phyloP scores from a whole-genome alignment of 2,113 vertebrate species.

The Panurus biarmicus region DNA sequence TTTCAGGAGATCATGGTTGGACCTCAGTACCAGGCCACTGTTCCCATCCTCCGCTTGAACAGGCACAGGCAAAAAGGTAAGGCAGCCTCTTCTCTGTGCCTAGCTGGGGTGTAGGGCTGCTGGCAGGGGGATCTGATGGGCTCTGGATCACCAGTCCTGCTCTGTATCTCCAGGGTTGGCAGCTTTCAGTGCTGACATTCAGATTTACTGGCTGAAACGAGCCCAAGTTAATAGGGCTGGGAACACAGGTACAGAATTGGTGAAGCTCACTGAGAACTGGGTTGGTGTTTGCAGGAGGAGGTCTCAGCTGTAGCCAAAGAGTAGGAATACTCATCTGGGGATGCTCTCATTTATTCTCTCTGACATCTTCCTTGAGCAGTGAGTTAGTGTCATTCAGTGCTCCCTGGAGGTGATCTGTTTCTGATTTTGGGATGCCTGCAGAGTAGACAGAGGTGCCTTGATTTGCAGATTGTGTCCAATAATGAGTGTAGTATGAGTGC shows the following conservation, averaged over 20 bases:
- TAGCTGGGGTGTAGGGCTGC: not conserved
- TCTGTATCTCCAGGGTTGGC: not conserved
- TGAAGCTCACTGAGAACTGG: not conserved
- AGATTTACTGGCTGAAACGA: not conserved
- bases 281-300: not conserved
- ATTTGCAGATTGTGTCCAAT: not conserved
- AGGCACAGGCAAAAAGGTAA: slow-evolving; percentile 80
- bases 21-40: slow-evolving; percentile 86
- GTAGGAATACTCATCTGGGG: not conserved
- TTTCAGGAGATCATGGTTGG: slow-evolving; percentile 92
- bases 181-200: not conserved
- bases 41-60: slow-evolving; percentile 75
- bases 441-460: not conserved
- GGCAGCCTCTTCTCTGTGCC: not conserved
- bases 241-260: not conserved
- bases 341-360: not conserved
- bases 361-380: not conserved
- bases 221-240: not conserved
- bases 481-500: not conserved
- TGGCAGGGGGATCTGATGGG: not conserved
- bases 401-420: not conserved
- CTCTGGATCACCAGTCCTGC: not conserved
- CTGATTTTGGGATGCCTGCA: not conserved
- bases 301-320: not conserved
- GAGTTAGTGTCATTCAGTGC: not conserved